Conservation (phyloP, 2,888 invertebrate genomes). For the Spialia ferax region DNA sequence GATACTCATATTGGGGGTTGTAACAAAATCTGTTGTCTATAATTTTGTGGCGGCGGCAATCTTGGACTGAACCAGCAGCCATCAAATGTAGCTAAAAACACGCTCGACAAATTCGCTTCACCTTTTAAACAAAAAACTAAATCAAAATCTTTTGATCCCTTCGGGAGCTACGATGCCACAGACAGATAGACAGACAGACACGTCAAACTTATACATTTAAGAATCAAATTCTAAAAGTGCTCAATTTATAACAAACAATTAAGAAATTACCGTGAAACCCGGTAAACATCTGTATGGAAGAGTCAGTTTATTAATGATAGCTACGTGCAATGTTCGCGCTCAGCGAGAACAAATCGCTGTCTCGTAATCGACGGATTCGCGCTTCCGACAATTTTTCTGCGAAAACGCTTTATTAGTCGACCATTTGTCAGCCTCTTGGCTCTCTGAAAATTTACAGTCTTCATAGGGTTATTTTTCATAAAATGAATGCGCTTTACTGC, state of each 20-base stretch:
- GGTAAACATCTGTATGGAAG: constrained; percentile 11
- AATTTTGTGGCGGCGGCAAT: too few relatives aligned
- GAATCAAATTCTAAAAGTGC: constrained; percentile 82
- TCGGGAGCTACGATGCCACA: too few relatives aligned
- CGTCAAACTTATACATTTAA: constrained; percentile 41
- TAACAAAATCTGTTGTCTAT: too few relatives aligned
- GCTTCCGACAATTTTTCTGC: constrained; percentile 61
- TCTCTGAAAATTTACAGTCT: constrained; percentile 8
- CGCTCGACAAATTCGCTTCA: too few relatives aligned
- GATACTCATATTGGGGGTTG: too few relatives aligned
- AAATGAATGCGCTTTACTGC: background rate
- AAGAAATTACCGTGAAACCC: background rate
- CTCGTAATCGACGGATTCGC: constrained; percentile 66
- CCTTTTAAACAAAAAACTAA: too few relatives aligned
- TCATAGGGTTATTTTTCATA: background rate
- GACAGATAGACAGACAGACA: too few relatives aligned
- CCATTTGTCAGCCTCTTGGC: constrained; percentile 49
- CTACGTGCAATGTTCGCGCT: constrained; percentile 49
- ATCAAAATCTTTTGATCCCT: too few relatives aligned
- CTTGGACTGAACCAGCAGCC: too few relatives aligned
- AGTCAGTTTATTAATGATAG: constrained; percentile 27
- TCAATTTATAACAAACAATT: constrained; percentile 45
- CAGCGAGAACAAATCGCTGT: constrained; percentile 64
- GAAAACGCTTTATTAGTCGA: constrained; percentile 53
- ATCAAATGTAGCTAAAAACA: too few relatives aligned